phyloP scores from a whole-genome alignment of 2,797 vertebrate genomes.

The Alauda arvensis region DNA sequence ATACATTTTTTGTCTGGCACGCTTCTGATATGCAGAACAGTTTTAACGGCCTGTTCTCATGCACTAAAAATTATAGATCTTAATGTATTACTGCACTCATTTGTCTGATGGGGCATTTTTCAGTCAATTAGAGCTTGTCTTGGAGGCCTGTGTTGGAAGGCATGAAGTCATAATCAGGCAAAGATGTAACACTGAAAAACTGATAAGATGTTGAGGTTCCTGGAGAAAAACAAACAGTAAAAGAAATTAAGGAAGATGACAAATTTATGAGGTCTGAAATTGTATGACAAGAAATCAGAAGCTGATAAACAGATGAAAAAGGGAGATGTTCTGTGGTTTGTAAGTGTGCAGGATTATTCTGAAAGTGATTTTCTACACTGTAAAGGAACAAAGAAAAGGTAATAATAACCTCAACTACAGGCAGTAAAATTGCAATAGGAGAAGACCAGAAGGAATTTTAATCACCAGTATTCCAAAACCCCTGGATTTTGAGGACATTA shows the following conservation, averaged over 20 bases:
- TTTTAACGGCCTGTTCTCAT: background rate
- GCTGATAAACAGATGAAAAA: background rate
- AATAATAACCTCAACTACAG: background rate
- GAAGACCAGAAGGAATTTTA: background rate
- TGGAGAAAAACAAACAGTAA: background rate
- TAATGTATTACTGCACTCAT: background rate
- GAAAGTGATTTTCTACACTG: background rate
- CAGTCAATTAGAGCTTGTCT: background rate
- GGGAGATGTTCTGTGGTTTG: background rate
- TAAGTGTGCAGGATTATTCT: background rate
- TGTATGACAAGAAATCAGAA: background rate
- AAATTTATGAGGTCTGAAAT: background rate
- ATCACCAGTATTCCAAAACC: background rate
- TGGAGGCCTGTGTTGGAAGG: background rate
- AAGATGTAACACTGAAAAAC: background rate
- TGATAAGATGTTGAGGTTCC: background rate
- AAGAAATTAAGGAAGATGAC: background rate
- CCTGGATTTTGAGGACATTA: background rate
- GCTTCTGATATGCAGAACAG: background rate
- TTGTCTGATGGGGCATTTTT: background rate
- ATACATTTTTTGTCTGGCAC: background rate
- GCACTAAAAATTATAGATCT: background rate
- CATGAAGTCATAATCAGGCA: background rate
- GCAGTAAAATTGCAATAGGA: background rate
- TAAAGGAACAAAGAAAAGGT: background rate